Base-by-base conservation (phyloP, 2,113 vertebrate genomes). In the Sebastes fasciatus region DNA sequence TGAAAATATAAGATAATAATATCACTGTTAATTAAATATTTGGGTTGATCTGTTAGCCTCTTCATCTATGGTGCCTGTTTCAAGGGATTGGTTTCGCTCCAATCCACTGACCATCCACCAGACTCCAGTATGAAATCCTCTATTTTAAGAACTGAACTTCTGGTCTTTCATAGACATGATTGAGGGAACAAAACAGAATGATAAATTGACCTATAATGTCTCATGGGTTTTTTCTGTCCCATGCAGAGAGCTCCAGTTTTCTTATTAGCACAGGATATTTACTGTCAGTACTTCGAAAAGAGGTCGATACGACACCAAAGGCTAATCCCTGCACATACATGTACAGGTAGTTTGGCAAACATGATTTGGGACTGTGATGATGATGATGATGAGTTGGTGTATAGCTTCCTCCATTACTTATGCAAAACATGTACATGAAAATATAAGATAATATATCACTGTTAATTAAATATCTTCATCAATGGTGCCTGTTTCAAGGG, bases 141-240 rank as follows among this genome's bases (percentile, higher is more conserved):
- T 60, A 5, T 55, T 61, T 45, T n/a, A 57, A 64, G 48, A 3
- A 70, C 21, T 77, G 64, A n/a, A 51, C 13, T 76, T n/a, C 64
- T 75, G 13, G 1, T 46, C 8, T 77, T 43, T 62, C 8, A n/a
- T 8, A 64, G 12, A 8, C 54, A 10, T 63, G 45, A 42, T 2
- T 46, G 21, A 79, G 21, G 34, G 34, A 77, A 60, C 6, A 61
- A 4, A 21, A 34, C 26, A 34, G 34, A 34, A 34, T 19, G 13
- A 68, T 72, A 14, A 58, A 84, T 80, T 45, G 67, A 45, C 23
- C 61, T 70, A 4, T 2, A 16, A 48, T 49, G 9, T 43, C 54
- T 64, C 16, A 17, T 34, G 70, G 55, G 8, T 72, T 69, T 2
- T 42, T 19, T 19, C 14, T 40, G 52, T 23, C 67, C 62, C 77